Conservation (phyloP, 2,888 invertebrate species). For the Boloria euphrosyne region DNA sequence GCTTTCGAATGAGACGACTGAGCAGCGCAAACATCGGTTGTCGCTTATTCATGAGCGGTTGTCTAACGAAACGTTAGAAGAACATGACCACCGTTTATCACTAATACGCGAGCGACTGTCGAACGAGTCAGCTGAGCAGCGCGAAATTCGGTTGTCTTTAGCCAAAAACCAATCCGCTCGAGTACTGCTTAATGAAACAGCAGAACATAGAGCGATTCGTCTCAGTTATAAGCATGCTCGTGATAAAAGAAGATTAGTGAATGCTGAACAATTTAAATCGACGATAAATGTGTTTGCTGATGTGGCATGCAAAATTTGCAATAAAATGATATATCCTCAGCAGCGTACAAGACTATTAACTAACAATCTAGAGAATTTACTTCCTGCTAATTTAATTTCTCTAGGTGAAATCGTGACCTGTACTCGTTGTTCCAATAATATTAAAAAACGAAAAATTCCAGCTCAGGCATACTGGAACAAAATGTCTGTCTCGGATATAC, state of each 20-base stretch:
- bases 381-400: conserved; percentile 11
- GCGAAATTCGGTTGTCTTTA: too few species aligned
- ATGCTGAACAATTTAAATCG: conserved; percentile 4
- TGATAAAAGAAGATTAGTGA: background rate
- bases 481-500: conserved; percentile 13
- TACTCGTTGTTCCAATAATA: conserved; percentile 11
- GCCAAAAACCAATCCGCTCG: too few species aligned
- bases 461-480: conserved; percentile 26
- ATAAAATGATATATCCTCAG: conserved; percentile 19
- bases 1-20: too few species aligned
- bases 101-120: too few species aligned
- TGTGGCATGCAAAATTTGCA: conserved; percentile 18
- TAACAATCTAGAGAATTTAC: conserved; percentile 7
- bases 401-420: conserved; percentile 10
- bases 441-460: conserved; percentile 21
- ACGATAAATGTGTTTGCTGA: conserved; percentile 19
- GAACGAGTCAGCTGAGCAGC: too few species aligned
- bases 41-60: too few species aligned
- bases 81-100: too few species aligned
- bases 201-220: background rate
- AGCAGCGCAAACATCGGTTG: too few species aligned
- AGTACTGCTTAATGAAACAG: too few species aligned
- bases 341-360: conserved; percentile 15
- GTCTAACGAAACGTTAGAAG: too few species aligned
- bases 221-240: background rate